Conservation (phyloP, 64 coral and sea anemone species). For the Montipora sp. region DNA sequence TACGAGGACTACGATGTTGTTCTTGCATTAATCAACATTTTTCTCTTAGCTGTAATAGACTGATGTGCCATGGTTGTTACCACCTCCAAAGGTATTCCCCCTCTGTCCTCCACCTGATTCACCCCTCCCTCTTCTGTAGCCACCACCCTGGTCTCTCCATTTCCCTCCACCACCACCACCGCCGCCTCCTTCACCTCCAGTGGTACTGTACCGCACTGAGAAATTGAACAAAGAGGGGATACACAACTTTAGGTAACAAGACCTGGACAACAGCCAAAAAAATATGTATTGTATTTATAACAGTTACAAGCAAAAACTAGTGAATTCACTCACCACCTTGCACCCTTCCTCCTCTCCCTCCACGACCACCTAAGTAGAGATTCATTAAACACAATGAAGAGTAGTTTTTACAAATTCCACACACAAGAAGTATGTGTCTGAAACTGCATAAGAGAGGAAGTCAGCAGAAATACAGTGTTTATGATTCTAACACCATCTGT, state of each 20-base stretch:
- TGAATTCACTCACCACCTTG: conserved; percentile 67
- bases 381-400: too few relatives aligned
- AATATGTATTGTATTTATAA: too few relatives aligned
- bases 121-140: conserved; percentile 21
- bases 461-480: neutral
- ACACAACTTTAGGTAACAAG: too few relatives aligned
- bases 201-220: conserved; percentile 7
- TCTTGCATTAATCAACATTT: neutral
- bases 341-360: conserved; percentile 82
- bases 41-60: conserved; percentile 80
- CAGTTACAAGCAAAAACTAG: neutral
- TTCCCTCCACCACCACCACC: conserved; percentile 6
- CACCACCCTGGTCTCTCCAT: neutral
- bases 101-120: conserved; percentile 9
- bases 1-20: too few relatives aligned
- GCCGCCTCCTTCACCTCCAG: conserved; percentile 39
- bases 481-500: too few relatives aligned
- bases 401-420: too few relatives aligned
- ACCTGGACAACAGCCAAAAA: too few relatives aligned
- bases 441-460: too few relatives aligned
- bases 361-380: conserved; percentile 60
- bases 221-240: neutral
- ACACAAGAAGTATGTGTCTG: too few relatives aligned
- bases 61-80: conserved; percentile 2
- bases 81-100: conserved; percentile 26